A percentile compares a stretch with the other conserved stretches of the same genome.
These are phyloP conservation scores for Xiphophorus birchmanni DNA, from an alignment of 2,797 vertebrate species.

Conservation along the genomic window DNA sequence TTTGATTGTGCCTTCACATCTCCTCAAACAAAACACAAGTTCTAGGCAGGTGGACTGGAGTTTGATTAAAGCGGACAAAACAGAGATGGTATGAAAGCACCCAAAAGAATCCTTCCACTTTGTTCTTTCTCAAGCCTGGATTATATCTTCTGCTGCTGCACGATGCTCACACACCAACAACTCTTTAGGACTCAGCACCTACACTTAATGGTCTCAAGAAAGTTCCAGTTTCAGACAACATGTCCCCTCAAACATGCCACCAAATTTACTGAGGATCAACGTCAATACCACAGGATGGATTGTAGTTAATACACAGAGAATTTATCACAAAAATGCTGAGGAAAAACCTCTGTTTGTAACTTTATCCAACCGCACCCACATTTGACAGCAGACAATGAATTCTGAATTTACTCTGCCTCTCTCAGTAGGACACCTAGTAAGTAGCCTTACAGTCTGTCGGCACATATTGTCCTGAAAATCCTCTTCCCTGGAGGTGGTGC, in stretches of 20 bases:
- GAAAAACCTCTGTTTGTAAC: conserved; percentile 64
- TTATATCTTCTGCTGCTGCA: conserved; percentile 18
- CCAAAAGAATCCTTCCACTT: conserved; percentile 58
- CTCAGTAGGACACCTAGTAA: conserved; percentile 48
- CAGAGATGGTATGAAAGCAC: no score
- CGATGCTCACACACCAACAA: conserved; percentile 54
- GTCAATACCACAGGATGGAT: conserved; percentile 75
- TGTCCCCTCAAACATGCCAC: conserved; percentile 48
- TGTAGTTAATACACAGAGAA: conserved; percentile 72
- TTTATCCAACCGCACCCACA: conserved; percentile 48
- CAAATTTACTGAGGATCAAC: conserved; percentile 71
- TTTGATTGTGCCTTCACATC: no score
- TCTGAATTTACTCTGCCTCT: conserved; percentile 56
- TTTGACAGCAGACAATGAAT: conserved; percentile 49
- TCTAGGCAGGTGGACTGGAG: no score
- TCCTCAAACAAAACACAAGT: no score
- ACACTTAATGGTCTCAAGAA: conserved; percentile 72
- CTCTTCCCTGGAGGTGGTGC: conserved; percentile 41
- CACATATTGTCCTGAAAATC: conserved; percentile 58
- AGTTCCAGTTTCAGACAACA: conserved; percentile 47
- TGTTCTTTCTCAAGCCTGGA: conserved; percentile 3
- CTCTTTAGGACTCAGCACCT: conserved; percentile 58
- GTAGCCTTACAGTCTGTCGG: conserved; percentile 44
- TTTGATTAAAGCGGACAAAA: no score
- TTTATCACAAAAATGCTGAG: conserved; percentile 68